Conservation (phyloP, 2,797 vertebrate species). For the Acanthurus lineatus region DNA sequence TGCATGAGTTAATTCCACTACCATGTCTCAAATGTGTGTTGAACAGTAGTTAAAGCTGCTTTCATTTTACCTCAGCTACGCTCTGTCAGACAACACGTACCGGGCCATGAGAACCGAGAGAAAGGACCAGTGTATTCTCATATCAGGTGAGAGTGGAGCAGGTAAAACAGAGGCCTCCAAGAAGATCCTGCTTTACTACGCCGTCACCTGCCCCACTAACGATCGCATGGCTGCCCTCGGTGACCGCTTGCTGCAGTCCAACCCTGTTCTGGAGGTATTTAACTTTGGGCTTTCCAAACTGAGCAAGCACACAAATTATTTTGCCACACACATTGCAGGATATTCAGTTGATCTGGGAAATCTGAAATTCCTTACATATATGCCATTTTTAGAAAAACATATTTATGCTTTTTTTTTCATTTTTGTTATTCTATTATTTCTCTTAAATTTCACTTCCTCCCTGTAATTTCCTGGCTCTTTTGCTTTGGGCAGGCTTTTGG, state of each 20-base stretch:
- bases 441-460: slow-evolving; percentile 29
- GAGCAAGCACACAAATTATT: not conserved
- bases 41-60: slow-evolving; percentile 1
- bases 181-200: slow-evolving; percentile 95
- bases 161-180: slow-evolving; percentile 97
- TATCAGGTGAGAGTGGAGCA: slow-evolving; percentile 92
- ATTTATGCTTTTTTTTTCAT: not conserved
- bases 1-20: not conserved
- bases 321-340: not conserved
- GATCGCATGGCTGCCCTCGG: slow-evolving; percentile 80
- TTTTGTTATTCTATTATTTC: slow-evolving; percentile 18
- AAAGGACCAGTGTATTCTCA: slow-evolving; percentile 91
- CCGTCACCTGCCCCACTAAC: slow-evolving; percentile 84
- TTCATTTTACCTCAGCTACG: slow-evolving; percentile 85
- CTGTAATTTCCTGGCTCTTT: slow-evolving; percentile 23
- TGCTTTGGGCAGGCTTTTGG: slow-evolving; percentile 91
- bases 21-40: not conserved
- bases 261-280: slow-evolving; percentile 94
- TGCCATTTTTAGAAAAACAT: slow-evolving; percentile 1
- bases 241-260: slow-evolving; percentile 92
- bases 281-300: not conserved
- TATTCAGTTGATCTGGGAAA: not conserved
- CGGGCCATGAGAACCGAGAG: slow-evolving; percentile 92
- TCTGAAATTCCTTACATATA: slow-evolving; percentile 1
- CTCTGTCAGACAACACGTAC: slow-evolving; percentile 95